These are phyloP conservation scores for Ceyx cyanopectus DNA, from an alignment of 2,113 vertebrate genomes.

Conservation along the genomic window DNA sequence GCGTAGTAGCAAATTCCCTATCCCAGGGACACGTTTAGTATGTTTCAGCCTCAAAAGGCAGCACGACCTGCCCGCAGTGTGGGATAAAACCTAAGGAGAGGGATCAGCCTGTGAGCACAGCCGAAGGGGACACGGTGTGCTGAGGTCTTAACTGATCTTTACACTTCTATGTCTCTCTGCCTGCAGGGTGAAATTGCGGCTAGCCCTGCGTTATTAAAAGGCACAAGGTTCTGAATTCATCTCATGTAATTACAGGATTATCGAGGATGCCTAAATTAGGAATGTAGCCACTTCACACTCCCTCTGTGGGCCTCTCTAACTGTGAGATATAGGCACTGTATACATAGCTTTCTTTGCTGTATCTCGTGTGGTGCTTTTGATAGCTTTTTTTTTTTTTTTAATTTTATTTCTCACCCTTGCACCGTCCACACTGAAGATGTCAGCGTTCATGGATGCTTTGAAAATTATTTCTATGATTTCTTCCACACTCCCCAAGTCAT, in stretches of 20 bases:
- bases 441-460: neutral
- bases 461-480: neutral
- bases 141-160: neutral
- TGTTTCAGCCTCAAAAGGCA: neutral
- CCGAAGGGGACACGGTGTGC: neutral
- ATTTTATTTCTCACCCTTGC: neutral
- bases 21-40: neutral
- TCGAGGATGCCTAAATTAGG: constrained; percentile 1
- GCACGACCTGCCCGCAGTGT: rapidly evolving
- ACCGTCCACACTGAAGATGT: neutral
- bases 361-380: neutral
- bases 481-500: neutral
- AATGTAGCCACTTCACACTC: neutral
- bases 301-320: neutral
- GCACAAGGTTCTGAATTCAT: constrained; percentile 17
- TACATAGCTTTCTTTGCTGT: neutral
- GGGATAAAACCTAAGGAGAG: neutral
- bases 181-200: neutral
- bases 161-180: neutral
- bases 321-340: neutral
- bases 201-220: neutral
- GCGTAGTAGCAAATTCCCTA: neutral
- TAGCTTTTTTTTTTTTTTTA: neutral
- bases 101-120: neutral
- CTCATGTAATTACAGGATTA: constrained; percentile 25